Evolutionary conservation across 2,888 invertebrate genomes (phyloP).

Genomic region (Parnassius mnemosyne): DNA sequence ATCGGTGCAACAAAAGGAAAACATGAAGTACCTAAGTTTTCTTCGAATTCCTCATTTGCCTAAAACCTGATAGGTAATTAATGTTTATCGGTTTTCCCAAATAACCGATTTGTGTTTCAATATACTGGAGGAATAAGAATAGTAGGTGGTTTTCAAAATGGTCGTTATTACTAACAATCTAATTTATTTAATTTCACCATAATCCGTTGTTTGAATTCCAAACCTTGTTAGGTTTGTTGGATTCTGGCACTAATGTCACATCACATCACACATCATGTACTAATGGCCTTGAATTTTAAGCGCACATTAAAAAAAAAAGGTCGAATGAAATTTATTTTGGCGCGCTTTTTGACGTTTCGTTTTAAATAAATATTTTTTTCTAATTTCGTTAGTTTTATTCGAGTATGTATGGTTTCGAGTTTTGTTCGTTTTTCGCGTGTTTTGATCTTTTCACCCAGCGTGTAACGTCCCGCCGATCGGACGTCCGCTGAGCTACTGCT

Average conservation of each 20-base stretch:
- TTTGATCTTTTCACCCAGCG: conserved; percentile 36
- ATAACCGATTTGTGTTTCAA: no score
- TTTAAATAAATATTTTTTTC: conserved; percentile 28
- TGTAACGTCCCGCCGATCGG: conserved; percentile 57
- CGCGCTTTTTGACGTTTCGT: conserved; percentile 35
- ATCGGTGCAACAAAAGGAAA: background rate
- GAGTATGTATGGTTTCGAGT: conserved; percentile 48
- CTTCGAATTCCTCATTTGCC: no score
- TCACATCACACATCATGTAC: conserved; percentile 33
- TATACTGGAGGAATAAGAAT: no score
- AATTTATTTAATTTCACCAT: background rate
- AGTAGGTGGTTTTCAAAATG: no score
- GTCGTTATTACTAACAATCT: no score
- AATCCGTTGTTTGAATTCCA: conserved; percentile 2
- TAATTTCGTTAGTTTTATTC: conserved; percentile 46
- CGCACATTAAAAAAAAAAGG: conserved; percentile 22
- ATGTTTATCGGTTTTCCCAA: no score
- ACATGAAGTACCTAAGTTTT: no score
- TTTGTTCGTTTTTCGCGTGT: conserved; percentile 57
- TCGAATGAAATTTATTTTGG: conserved; percentile 27
- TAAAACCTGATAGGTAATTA: no score
- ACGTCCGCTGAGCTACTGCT: conserved; percentile 64
- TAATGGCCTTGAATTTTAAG: conserved; percentile 40
- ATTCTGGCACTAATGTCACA: conserved; percentile 45
- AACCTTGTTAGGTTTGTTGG: conserved; percentile 40